phyloP scores from a whole-genome alignment of 1,140 invertebrate species.

The Planococcus citri region DNA sequence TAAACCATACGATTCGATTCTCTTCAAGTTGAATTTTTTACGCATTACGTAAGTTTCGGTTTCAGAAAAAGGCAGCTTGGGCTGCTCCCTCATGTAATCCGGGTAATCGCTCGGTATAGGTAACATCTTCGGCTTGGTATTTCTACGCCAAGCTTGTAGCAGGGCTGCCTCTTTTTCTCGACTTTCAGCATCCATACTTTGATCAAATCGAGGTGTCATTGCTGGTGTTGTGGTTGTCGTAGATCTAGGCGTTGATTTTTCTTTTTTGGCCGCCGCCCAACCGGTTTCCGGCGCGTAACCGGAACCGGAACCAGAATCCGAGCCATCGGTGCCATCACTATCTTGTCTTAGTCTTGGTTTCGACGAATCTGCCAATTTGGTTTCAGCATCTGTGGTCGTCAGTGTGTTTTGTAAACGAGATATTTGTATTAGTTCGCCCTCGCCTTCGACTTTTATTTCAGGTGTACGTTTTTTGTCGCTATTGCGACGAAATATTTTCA shows the following conservation, averaged over 20 bases:
- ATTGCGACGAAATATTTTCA: background rate
- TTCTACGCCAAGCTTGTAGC: background rate
- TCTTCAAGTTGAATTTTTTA: background rate
- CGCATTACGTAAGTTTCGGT: background rate
- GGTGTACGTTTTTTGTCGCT: background rate
- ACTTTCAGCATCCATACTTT: background rate
- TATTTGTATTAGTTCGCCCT: no score
- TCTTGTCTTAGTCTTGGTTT: background rate
- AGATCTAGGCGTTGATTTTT: no score
- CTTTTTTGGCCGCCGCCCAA: no score
- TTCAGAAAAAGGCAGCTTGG: background rate
- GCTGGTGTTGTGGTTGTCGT: background rate
- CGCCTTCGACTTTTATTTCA: no score
- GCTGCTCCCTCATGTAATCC: background rate
- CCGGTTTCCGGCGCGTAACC: no score
- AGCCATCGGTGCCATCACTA: no score
- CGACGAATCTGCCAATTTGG: no score
- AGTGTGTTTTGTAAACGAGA: background rate
- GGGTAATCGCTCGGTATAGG: slow-evolving; percentile 16
- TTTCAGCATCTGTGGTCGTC: background rate
- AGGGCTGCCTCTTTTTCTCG: background rate
- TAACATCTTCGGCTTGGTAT: slow-evolving; percentile 14
- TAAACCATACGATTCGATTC: background rate
- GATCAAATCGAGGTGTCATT: background rate
- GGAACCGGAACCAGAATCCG: no score